These are phyloP conservation scores for Gila orcuttii DNA, from an alignment of 2,113 vertebrate species.

Conservation along the genomic window DNA sequence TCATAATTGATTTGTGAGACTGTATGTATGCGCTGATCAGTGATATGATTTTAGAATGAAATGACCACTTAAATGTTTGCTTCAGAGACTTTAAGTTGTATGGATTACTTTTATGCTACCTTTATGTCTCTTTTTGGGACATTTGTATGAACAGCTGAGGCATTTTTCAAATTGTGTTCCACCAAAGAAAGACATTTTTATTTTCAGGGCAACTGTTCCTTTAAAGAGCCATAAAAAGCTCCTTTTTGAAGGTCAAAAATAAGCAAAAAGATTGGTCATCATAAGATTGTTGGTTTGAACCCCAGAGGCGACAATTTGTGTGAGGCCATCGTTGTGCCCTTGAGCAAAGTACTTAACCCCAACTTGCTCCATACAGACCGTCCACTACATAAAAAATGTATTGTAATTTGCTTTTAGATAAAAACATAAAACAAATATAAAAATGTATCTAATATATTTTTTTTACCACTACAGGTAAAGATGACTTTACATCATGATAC, in stretches of 20 bases:
- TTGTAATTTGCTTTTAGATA: not conserved
- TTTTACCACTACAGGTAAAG: too few species aligned
- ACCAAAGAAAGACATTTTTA: not conserved
- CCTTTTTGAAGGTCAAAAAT: not conserved
- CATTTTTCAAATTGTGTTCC: not conserved
- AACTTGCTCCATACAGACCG: not conserved
- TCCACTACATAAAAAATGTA: not conserved
- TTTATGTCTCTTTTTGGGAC: not conserved
- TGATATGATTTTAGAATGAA: not conserved
- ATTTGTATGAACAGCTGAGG: not conserved
- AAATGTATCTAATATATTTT: not conserved
- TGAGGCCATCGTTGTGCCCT: not conserved
- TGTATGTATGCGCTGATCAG: not conserved
- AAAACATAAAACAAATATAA: not conserved
- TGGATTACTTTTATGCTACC: not conserved
- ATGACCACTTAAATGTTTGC: not conserved
- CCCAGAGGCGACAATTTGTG: not conserved
- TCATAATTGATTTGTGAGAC: not conserved
- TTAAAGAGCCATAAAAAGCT: not conserved
- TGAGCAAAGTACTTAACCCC: not conserved
- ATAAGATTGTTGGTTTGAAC: not conserved
- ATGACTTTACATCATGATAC: too few species aligned
- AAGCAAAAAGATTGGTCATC: not conserved
- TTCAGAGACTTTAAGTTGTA: not conserved
- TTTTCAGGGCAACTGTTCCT: not conserved